These are phyloP conservation scores for Macaria notata DNA, from an alignment of 2,888 invertebrate species.

Conservation along the genomic window DNA sequence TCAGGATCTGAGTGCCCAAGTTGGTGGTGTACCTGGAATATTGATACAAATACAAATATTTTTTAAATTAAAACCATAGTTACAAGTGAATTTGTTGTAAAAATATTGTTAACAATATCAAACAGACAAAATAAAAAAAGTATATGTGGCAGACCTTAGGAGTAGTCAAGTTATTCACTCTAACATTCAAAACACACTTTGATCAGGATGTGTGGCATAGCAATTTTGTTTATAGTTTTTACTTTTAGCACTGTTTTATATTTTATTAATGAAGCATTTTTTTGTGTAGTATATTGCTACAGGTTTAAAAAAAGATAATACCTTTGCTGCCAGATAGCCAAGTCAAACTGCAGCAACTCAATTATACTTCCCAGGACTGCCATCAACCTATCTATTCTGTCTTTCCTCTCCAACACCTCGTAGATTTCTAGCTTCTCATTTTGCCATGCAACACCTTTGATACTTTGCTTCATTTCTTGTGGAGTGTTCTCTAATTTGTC, in stretches of 20 bases:
- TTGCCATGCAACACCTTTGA: conserved; percentile 66
- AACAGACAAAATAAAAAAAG: too few relatives aligned
- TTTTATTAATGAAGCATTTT: too few relatives aligned
- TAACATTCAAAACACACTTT: too few relatives aligned
- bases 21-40: conserved; percentile 60
- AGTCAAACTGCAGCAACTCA: conserved; percentile 80
- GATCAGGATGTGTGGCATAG: too few relatives aligned
- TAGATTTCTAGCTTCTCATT: conserved; percentile 69
- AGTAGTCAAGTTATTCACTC: too few relatives aligned
- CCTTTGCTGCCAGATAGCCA: conserved; percentile 80
- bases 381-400: conserved; percentile 77
- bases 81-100: too few relatives aligned
- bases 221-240: too few relatives aligned
- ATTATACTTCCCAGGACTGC: conserved; percentile 73
- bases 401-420: conserved; percentile 58
- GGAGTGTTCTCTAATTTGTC: conserved; percentile 59
- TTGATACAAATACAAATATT: background rate
- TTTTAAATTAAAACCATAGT: too few relatives aligned
- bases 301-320: conserved; percentile 34
- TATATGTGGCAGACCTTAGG: too few relatives aligned
- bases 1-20: conserved; percentile 56
- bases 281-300: too few relatives aligned
- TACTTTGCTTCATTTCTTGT: conserved; percentile 58
- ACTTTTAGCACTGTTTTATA: too few relatives aligned
- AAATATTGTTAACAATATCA: too few relatives aligned